Percentiles rank a stretch among this genome's conserved stretches.
Conservation (phyloP, 2,797 vertebrate genomes). For the Adelosebastes latens region DNA sequence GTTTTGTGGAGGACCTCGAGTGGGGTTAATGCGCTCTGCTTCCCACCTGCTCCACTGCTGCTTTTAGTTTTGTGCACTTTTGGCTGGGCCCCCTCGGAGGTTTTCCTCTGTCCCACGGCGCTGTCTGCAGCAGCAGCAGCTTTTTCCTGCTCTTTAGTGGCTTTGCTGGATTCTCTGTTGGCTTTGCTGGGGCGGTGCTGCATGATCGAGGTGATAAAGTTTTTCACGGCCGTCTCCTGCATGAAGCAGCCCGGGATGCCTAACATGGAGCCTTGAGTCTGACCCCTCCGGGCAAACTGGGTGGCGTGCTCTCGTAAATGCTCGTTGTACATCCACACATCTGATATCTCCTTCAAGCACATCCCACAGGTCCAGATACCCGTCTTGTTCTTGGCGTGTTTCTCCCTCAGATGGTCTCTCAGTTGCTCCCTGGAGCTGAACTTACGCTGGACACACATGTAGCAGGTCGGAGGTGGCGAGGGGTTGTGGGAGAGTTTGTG, state of each 20-base stretch:
- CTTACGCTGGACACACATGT: slow-evolving; percentile 98
- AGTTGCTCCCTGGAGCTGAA: slow-evolving; percentile 96
- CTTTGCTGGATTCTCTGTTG: slow-evolving; percentile 73
- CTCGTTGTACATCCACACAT: slow-evolving; percentile 99
- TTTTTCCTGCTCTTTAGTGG: slow-evolving; percentile 71
- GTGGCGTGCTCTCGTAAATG: slow-evolving; percentile 95
- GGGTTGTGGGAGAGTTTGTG: slow-evolving; percentile 97
- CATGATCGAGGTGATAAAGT: slow-evolving; percentile 90
- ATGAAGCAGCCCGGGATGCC: slow-evolving; percentile 87
- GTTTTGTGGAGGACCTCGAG: slow-evolving; percentile 81
- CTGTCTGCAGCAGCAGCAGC: slow-evolving; percentile 51
- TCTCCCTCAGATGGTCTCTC: slow-evolving; percentile 93
- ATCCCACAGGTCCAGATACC: slow-evolving; percentile 98
- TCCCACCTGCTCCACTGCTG: slow-evolving; percentile 64
- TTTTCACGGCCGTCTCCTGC: slow-evolving; percentile 87
- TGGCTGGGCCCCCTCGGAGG: slow-evolving; percentile 71
- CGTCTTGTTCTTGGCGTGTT: slow-evolving; percentile 92
- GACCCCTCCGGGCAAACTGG: slow-evolving; percentile 93
- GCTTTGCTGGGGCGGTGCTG: slow-evolving; percentile 84
- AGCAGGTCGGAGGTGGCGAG: slow-evolving; percentile 96
- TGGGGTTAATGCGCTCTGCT: slow-evolving; percentile 75
- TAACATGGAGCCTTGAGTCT: slow-evolving; percentile 87
- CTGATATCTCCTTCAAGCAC: slow-evolving; percentile 96
- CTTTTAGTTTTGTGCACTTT: slow-evolving; percentile 75
- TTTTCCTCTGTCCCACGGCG: slow-evolving; percentile 66